Evolutionary conservation across 2,113 vertebrate species (phyloP).

Genomic region (Upupa epops): DNA sequence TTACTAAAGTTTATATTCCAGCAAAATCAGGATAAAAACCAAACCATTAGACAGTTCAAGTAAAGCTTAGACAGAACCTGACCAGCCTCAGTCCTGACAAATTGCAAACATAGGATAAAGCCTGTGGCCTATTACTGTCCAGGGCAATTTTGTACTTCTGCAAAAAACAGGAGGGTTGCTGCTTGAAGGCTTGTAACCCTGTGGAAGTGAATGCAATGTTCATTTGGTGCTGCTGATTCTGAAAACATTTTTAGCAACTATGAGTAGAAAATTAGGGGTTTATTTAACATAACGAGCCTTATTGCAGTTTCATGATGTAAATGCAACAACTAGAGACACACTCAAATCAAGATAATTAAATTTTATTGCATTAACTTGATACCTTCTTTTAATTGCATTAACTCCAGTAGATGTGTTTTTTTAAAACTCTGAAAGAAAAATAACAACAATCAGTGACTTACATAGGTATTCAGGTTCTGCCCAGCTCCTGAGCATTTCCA

Average conservation of each 20-base stretch:
- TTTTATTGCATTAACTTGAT: slow-evolving; percentile 38
- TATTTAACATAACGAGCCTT: slow-evolving; percentile 49
- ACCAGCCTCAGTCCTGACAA: neutral
- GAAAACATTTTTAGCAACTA: neutral
- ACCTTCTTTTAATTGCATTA: slow-evolving; percentile 4
- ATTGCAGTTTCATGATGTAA: slow-evolving; percentile 18
- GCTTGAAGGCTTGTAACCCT: neutral
- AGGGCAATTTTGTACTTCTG: neutral
- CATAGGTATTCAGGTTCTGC: neutral
- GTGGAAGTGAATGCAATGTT: neutral
- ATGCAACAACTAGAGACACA: neutral
- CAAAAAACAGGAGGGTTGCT: neutral
- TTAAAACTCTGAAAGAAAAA: neutral
- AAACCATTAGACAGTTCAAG: neutral
- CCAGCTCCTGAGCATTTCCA: neutral
- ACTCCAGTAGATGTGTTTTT: neutral
- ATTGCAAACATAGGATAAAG: neutral
- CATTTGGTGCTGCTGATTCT: neutral
- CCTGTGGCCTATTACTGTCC: neutral
- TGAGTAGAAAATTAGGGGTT: slow-evolving; percentile 40
- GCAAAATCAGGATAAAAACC: neutral
- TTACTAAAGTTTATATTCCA: neutral
- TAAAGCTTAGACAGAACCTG: neutral
- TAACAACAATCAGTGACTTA: neutral
- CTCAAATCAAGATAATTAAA: slow-evolving; percentile 47